A percentile compares a stretch with the other conserved stretches of the same genome.
Conservation (phyloP, 2,888 invertebrate species). For the Petrolisthes manimaculis region DNA sequence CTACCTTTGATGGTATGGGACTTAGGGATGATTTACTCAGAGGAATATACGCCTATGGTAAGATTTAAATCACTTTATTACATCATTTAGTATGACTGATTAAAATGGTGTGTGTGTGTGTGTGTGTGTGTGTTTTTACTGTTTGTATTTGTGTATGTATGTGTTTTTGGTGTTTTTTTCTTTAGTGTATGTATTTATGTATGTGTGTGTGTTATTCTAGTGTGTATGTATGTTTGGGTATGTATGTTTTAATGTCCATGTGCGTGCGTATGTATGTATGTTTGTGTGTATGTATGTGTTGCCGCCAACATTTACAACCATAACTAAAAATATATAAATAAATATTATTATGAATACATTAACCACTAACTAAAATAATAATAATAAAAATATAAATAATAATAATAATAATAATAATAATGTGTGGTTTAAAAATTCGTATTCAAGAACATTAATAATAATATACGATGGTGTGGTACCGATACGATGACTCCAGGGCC, state of each 20-base stretch:
- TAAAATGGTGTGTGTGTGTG: too few species aligned
- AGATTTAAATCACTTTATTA: constrained; percentile 56
- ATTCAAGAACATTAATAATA: too few species aligned
- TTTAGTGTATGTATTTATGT: background rate
- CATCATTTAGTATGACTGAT: background rate
- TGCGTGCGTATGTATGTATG: background rate
- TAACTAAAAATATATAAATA: too few species aligned
- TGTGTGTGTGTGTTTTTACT: background rate
- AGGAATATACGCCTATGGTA: constrained; percentile 98
- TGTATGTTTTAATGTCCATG: background rate
- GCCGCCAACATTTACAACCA: too few species aligned
- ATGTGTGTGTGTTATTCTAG: background rate
- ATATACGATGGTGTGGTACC: too few species aligned
- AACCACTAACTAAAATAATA: too few species aligned
- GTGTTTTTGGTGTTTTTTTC: background rate
- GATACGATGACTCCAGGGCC: too few species aligned
- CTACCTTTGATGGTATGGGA: constrained; percentile 95
- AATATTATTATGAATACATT: too few species aligned
- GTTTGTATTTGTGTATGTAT: background rate
- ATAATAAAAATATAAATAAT: too few species aligned
- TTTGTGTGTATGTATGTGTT: too few species aligned
- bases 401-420: too few species aligned
- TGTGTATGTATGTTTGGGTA: background rate
- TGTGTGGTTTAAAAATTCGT: too few species aligned
- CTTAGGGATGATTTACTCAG: constrained; percentile 92